phyloP scores from a whole-genome alignment of 2,113 vertebrate genomes.

The Aphyosemion australe region DNA sequence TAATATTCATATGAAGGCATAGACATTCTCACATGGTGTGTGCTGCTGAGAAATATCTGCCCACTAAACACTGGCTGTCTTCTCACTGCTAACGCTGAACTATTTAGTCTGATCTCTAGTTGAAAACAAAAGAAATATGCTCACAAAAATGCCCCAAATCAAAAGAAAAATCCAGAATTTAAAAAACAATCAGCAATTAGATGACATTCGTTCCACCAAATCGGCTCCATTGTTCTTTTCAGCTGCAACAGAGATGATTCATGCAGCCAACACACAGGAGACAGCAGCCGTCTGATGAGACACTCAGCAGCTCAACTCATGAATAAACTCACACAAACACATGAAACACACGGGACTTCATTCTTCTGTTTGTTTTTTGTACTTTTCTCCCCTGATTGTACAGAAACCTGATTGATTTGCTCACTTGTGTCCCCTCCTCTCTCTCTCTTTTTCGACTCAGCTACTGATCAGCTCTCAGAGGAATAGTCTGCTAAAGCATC shows the following conservation, averaged over 20 bases:
- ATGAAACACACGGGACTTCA: conserved; percentile 2
- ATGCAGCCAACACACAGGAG: conserved; percentile 38
- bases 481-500: conserved; percentile 52
- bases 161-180: neutral
- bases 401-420: conserved; percentile 43
- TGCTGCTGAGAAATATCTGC: conserved; percentile 10
- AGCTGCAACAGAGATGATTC: conserved; percentile 53
- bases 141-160: neutral
- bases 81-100: neutral
- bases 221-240: conserved; percentile 27
- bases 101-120: conserved; percentile 11
- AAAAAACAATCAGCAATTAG: conserved; percentile 12
- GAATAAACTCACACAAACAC: conserved; percentile 15
- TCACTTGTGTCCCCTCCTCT: conserved; percentile 27
- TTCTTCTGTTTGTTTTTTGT: conserved; percentile 8
- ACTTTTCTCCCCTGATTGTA: conserved; percentile 11
- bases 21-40: neutral
- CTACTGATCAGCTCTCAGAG: conserved; percentile 44
- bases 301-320: conserved; percentile 11
- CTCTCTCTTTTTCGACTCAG: conserved; percentile 25
- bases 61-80: conserved; percentile 10
- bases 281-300: conserved; percentile 38
- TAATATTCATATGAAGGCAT: no score
- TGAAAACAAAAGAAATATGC: conserved; percentile 3
- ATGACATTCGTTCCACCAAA: neutral